These are phyloP conservation scores for Patagioenas fasciata DNA, from an alignment of 2,113 vertebrate species.

Conservation along the genomic window DNA sequence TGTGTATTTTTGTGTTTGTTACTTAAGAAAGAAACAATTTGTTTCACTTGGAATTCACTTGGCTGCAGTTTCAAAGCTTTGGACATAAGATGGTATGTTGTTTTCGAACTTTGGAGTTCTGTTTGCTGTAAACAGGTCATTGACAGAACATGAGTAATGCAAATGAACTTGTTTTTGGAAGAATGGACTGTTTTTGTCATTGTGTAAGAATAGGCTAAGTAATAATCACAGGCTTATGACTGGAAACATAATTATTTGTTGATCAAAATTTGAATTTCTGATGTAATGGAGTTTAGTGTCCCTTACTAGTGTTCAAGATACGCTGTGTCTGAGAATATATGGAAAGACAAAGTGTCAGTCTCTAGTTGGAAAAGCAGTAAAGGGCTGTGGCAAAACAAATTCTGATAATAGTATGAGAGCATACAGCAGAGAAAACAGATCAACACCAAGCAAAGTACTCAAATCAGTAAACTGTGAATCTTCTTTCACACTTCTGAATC, in stretches of 20 bases:
- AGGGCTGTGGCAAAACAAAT: not conserved
- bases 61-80: not conserved
- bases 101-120: not conserved
- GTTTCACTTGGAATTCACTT: not conserved
- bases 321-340: not conserved
- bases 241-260: accelerated
- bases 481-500: not conserved
- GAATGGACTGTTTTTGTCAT: not conserved
- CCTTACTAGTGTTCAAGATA: not conserved
- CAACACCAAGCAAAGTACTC: not conserved
- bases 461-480: not conserved
- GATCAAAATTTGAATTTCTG: not conserved
- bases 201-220: not conserved
- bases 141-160: not conserved
- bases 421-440: not conserved
- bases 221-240: not conserved
- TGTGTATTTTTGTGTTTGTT: not conserved
- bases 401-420: not conserved
- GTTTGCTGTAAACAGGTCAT: not conserved
- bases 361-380: not conserved
- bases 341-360: not conserved
- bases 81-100: not conserved
- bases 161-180: not conserved
- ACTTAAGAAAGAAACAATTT: not conserved
- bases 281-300: not conserved